These are phyloP conservation scores for Lymantria monacha DNA, from an alignment of 2,888 invertebrate genomes.

Conservation along the genomic window DNA sequence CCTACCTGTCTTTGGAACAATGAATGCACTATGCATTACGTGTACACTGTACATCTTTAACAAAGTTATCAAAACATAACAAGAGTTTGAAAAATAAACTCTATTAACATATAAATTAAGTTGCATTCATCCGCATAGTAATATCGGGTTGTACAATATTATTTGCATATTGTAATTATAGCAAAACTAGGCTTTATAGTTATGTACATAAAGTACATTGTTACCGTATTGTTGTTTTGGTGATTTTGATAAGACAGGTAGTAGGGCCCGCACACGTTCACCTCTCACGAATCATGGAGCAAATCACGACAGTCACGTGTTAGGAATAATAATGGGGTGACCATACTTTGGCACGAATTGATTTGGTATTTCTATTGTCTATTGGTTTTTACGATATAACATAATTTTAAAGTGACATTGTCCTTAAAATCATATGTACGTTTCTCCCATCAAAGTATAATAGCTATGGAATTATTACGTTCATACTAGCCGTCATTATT, in stretches of 20 bases:
- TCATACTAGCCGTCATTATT: too few relatives aligned
- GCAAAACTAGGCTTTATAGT: neutral
- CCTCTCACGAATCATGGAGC: constrained; percentile 38
- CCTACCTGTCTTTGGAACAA: constrained; percentile 11
- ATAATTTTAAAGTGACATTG: constrained; percentile 22
- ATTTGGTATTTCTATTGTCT: constrained; percentile 32
- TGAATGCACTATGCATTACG: constrained; percentile 23
- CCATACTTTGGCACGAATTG: constrained; percentile 37
- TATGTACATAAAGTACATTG: neutral
- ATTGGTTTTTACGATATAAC: constrained; percentile 30
- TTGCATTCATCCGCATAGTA: neutral
- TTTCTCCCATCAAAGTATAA: too few relatives aligned
- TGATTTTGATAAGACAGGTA: constrained; percentile 32
- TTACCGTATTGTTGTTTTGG: neutral
- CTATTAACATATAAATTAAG: neutral
- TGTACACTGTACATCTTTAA: constrained; percentile 11
- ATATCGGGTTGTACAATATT: neutral
- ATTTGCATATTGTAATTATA: neutral
- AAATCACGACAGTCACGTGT: constrained; percentile 41
- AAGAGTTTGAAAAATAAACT: neutral
- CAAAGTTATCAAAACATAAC: neutral
- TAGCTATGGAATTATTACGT: too few relatives aligned
- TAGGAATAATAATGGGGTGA: constrained; percentile 40
- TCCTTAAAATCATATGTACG: neutral
- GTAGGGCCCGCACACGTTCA: constrained; percentile 37